These are phyloP conservation scores for Tyto alba DNA, from an alignment of 2,113 vertebrate genomes.

Conservation along the genomic window DNA sequence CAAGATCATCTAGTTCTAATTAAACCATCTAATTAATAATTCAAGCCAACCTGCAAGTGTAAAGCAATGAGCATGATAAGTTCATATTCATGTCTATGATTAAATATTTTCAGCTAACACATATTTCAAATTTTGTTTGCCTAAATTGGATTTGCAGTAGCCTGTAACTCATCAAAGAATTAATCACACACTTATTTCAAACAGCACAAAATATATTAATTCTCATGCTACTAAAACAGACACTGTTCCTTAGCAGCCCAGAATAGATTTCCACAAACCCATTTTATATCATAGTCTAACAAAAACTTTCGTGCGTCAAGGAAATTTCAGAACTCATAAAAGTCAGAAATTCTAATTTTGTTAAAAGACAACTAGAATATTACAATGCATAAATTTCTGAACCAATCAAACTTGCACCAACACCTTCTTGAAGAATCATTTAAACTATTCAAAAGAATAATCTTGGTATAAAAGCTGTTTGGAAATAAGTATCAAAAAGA, in stretches of 20 bases:
- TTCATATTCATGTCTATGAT: neutral
- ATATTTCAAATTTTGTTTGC: constrained; percentile 30
- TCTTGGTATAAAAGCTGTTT: neutral
- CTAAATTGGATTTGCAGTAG: constrained; percentile 14
- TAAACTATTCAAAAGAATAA: neutral
- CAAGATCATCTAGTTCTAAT: too few relatives aligned
- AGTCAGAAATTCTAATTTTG: neutral
- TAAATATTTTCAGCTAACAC: constrained; percentile 26
- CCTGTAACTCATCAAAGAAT: constrained; percentile 1
- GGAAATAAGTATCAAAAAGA: neutral
- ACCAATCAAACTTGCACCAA: neutral
- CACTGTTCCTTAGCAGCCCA: neutral
- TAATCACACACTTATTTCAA: constrained; percentile 9
- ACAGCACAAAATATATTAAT: neutral
- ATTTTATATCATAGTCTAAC: neutral
- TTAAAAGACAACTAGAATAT: neutral
- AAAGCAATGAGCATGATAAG: neutral
- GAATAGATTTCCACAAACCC: neutral
- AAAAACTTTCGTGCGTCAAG: neutral
- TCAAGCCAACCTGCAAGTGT: neutral
- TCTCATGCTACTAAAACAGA: neutral
- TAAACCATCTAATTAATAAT: neutral
- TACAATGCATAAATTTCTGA: neutral
- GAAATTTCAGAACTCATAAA: constrained; percentile 1
- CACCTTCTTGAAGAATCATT: neutral